A percentile compares a stretch with the other conserved stretches of the same genome.
Evolutionary conservation across 2,888 invertebrate genomes (phyloP).

Genomic region (Flexamia atlantica): DNA sequence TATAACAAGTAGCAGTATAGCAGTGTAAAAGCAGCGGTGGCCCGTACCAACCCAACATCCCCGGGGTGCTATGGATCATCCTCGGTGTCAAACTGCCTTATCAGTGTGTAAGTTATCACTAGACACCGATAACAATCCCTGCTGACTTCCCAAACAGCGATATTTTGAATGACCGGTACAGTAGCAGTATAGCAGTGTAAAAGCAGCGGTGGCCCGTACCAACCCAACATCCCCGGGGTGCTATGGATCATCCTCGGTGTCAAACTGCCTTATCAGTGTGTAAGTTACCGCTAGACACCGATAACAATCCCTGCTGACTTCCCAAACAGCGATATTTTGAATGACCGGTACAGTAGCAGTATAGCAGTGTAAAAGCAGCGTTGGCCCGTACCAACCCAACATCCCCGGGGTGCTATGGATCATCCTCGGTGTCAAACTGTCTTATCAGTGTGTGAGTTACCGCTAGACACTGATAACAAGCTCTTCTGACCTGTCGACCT

Average conservation of each 20-base stretch:
- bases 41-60: neutral
- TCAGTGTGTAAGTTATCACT: conserved; percentile 8
- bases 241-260: conserved; percentile 12
- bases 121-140: conserved; percentile 1
- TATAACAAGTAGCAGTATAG: too few species aligned
- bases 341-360: too few species aligned
- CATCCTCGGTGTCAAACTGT: conserved; percentile 27
- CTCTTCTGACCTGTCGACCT: neutral
- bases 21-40: neutral
- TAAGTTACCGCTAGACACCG: conserved; percentile 12
- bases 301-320: neutral
- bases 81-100: conserved; percentile 27
- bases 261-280: conserved; percentile 24
- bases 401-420: conserved; percentile 12
- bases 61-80: conserved; percentile 17
- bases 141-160: neutral
- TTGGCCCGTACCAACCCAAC: neutral
- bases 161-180: too few species aligned
- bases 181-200: too few species aligned
- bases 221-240: neutral
- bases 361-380: neutral
- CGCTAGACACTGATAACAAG: neutral
- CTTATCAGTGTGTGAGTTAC: conserved; percentile 31
- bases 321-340: too few species aligned
- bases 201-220: neutral